Percentiles rank a stretch among this genome's conserved stretches.
These are phyloP conservation scores for Sylvilagus floridanus DNA, from an alignment of 2,797 vertebrate genomes.

Conservation along the genomic window DNA sequence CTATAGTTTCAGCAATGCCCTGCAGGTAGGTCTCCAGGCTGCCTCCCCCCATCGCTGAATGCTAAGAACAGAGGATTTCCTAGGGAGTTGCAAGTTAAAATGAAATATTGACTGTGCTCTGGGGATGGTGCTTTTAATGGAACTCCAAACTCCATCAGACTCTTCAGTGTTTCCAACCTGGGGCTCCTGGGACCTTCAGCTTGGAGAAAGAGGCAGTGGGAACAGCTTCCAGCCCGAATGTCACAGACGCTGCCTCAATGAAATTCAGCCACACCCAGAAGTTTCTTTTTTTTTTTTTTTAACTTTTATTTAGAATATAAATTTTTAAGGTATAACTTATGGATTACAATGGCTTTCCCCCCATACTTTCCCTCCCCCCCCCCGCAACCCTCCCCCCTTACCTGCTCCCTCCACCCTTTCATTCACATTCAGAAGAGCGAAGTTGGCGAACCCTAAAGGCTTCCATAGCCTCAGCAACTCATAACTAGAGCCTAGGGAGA, in stretches of 20 bases:
- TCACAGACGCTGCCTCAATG: not conserved
- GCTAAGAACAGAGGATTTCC: not conserved
- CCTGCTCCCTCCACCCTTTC: too few species aligned
- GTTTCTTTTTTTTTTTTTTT: not conserved
- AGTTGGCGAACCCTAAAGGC: too few species aligned
- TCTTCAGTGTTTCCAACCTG: not conserved
- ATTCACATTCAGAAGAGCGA: too few species aligned
- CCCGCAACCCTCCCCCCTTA: too few species aligned
- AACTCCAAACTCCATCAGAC: not conserved
- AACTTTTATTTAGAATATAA: too few species aligned
- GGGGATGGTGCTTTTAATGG: not conserved
- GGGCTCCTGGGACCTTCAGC: not conserved
- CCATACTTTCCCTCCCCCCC: too few species aligned
- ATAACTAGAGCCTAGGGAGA: too few species aligned
- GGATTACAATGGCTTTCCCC: too few species aligned
- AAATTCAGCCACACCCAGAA: not conserved
- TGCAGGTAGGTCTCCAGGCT: not conserved
- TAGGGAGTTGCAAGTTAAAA: not conserved
- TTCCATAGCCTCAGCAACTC: too few species aligned
- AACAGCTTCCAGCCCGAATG: not conserved
- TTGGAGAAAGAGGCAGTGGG: not conserved
- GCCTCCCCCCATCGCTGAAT: too few species aligned
- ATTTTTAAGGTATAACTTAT: too few species aligned
- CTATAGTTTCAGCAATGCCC: not conserved
- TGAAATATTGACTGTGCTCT: not conserved